Conservation (phyloP, 1,140 invertebrate species). For the Hylaeus volcanicus region DNA sequence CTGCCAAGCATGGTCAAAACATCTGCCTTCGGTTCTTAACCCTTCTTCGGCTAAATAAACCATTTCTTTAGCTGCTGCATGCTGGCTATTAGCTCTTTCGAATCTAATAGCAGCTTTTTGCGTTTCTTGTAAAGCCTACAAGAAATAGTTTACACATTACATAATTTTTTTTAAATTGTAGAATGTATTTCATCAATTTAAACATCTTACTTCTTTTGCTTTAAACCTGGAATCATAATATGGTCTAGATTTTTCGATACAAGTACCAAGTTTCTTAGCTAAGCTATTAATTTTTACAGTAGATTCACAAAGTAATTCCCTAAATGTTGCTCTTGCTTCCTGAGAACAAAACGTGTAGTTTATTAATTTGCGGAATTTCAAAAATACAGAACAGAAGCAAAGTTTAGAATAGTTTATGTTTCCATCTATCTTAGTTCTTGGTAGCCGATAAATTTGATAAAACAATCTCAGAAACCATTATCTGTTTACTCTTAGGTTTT, state of each 20-base stretch:
- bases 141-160: constrained; percentile 13
- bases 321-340: constrained; percentile 92
- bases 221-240: constrained; percentile 93
- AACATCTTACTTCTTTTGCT: constrained; percentile 85
- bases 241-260: constrained; percentile 93
- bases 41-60: constrained; percentile 94
- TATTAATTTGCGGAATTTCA: not conserved
- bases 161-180: not conserved
- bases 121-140: constrained; percentile 83
- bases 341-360: constrained; percentile 69
- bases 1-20: constrained; percentile 96
- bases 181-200: not conserved
- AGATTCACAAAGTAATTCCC: constrained; percentile 91
- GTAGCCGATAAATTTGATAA: constrained; percentile 28
- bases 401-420: not conserved
- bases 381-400: not conserved
- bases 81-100: constrained; percentile 94
- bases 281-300: constrained; percentile 91
- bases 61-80: constrained; percentile 97
- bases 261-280: constrained; percentile 91
- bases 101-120: constrained; percentile 95
- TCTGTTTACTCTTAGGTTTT: constrained; percentile 68
- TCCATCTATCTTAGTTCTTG: constrained; percentile 5
- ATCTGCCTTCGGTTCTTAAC: constrained; percentile 83
- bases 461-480: constrained; percentile 67